Evolutionary conservation across 2,888 invertebrate genomes (phyloP), one percentile per base, ranked within the genome.

Genomic region (Protophormia terraenovae): DNA sequence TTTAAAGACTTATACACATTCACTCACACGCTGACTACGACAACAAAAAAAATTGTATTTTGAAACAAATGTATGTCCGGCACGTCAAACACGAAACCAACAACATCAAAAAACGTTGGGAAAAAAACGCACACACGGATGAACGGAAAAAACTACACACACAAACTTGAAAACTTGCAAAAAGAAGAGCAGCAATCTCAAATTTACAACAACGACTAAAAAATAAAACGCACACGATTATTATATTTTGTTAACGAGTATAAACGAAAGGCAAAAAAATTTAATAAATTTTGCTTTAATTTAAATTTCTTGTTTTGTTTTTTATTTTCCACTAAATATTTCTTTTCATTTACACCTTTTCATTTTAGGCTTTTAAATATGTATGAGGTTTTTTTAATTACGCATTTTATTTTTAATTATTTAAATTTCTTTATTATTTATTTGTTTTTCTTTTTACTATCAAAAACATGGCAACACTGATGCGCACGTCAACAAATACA

Each of bases 391-490:
- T 16, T 45, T 75, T 53, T 22, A 14, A 47, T 27, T 67, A 12
- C 72, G 22, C 35, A 16, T 19, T 24, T 16, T 16, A 50, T 45
- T 45, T 75, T 72, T 47, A 27, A 35, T 58, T 66, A 12, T 41
- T 67, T 62, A 2, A 10, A 14, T 45, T 66, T 66, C 14, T 5
- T 14, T 16, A 64, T 22, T 10, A 35, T 45, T 47, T 27, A 41
- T 78, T 79, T 35, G 14, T 29, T 53, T 27, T 82, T 4, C 22
- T 77, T 62, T 62, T 47, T 45, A 38, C 19, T 72, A 24, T 62
- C 58, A 85, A 84, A 47, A 83, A 76, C 35, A 82, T 84, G 81
- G 84, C 81, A 86, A 86, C 86, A 84, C 86, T 82, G 81, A 72
- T 85, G 81, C 84, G 84, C 73, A 76, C 85, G 76, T 69, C 45